Evolutionary conservation across 1,140 invertebrate genomes (phyloP).

Genomic region (Thrips palmi): DNA sequence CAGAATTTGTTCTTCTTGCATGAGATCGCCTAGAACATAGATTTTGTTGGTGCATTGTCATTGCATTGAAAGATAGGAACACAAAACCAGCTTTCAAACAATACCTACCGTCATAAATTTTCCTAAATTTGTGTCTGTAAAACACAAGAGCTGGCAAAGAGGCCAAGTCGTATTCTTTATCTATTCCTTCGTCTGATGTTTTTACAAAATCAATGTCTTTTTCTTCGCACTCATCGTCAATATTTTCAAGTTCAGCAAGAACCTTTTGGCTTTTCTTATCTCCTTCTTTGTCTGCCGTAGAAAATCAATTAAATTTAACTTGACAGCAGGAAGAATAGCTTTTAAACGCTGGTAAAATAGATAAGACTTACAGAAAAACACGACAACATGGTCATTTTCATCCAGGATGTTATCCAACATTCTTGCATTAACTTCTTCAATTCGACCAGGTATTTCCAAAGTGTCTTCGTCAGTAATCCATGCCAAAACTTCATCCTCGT

Average conservation of each 20-base stretch:
- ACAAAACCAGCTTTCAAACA: conserved; percentile 2
- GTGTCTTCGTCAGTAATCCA: conserved; percentile 88
- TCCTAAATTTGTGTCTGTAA: conserved; percentile 77
- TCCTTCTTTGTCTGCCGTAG: conserved; percentile 57
- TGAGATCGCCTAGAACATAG: conserved; percentile 46
- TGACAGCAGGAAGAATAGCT: not conserved
- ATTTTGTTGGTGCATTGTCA: not conserved
- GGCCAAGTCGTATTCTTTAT: conserved; percentile 75
- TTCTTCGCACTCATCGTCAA: conserved; percentile 85
- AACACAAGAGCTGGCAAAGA: conserved; percentile 68
- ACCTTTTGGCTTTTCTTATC: conserved; percentile 82
- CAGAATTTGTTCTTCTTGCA: conserved; percentile 78
- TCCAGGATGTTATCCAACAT: conserved; percentile 83
- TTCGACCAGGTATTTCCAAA: conserved; percentile 76
- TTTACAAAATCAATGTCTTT: conserved; percentile 86
- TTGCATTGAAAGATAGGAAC: conserved; percentile 2
- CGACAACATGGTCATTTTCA: conserved; percentile 74
- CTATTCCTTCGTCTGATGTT: conserved; percentile 73
- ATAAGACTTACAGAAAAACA: conserved; percentile 71
- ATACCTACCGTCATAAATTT: conserved; percentile 46
- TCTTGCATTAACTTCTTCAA: conserved; percentile 80
- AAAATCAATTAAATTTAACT: not conserved
- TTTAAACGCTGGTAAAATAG: conserved; percentile 2
- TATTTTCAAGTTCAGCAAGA: conserved; percentile 77
- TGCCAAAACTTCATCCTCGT: conserved; percentile 75